Conservation (phyloP, 2,888 invertebrate species). For the Orchesella flavescens region DNA sequence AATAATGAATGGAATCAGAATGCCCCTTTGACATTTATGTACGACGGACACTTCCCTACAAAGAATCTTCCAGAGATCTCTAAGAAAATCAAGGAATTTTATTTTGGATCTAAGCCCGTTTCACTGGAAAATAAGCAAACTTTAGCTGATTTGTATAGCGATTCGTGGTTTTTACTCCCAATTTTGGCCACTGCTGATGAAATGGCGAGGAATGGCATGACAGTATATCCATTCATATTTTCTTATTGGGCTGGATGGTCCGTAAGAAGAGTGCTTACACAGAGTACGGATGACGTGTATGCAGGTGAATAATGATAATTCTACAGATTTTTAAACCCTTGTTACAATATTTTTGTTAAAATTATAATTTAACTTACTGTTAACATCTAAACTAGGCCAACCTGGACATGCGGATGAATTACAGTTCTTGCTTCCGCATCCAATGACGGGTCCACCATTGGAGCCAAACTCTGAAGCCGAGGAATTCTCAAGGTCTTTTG, state of each 20-base stretch:
- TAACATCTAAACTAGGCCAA: too few relatives aligned
- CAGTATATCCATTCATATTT: constrained; percentile 36
- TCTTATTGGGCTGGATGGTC: constrained; percentile 10
- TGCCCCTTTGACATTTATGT: constrained; percentile 15
- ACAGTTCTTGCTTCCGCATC: constrained; percentile 22
- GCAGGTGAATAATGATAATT: too few relatives aligned
- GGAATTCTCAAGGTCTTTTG: constrained; percentile 37
- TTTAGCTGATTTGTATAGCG: constrained; percentile 15
- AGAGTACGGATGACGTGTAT: too few relatives aligned
- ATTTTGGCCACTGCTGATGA: constrained; percentile 16
- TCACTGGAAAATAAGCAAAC: background rate
- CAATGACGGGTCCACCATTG: background rate
- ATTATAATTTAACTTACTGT: too few relatives aligned
- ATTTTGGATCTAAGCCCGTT: constrained; percentile 23
- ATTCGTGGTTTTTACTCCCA: constrained; percentile 28
- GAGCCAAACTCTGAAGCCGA: background rate
- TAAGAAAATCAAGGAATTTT: constrained; percentile 17
- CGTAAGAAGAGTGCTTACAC: background rate
- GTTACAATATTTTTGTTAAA: too few relatives aligned
- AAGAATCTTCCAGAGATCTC: constrained; percentile 3
- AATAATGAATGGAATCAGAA: constrained; percentile 11
- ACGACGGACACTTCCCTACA: background rate
- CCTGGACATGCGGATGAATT: constrained; percentile 38
- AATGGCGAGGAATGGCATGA: constrained; percentile 23
- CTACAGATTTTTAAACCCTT: too few relatives aligned